These are phyloP conservation scores for Meghimatium bilineatum DNA, from an alignment of 2,888 invertebrate species.

Conservation along the genomic window DNA sequence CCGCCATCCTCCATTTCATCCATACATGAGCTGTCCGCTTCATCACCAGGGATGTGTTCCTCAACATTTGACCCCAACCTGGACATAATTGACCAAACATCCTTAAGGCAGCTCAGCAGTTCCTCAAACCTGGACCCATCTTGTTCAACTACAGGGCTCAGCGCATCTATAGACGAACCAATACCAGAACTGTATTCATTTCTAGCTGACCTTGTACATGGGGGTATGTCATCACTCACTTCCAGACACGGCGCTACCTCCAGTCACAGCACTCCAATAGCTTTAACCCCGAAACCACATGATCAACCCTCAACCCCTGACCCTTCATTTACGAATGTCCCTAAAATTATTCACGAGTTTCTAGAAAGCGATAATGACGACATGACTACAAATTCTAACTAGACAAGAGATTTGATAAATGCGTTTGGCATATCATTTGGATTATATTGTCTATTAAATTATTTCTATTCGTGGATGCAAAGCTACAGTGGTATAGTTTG, in stretches of 20 bases:
- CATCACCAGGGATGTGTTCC: conserved; percentile 8
- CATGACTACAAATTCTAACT: too few relatives aligned
- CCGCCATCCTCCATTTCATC: conserved; percentile 27
- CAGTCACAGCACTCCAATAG: conserved; percentile 27
- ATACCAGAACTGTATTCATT: conserved; percentile 51
- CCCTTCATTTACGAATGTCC: conserved; percentile 34
- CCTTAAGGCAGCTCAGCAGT: neutral
- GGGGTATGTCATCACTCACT: conserved; percentile 19
- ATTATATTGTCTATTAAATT: too few relatives aligned
- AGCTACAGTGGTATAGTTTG: too few relatives aligned
- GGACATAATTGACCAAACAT: neutral
- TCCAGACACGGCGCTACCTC: conserved; percentile 43
- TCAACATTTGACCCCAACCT: neutral
- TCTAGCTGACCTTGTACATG: conserved; percentile 49
- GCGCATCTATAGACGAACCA: conserved; percentile 50
- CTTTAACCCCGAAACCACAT: conserved; percentile 19
- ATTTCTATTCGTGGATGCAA: too few relatives aligned
- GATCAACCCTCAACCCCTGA: conserved; percentile 37
- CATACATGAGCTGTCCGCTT: conserved; percentile 1
- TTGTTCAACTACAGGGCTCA: conserved; percentile 40
- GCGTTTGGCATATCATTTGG: too few relatives aligned
- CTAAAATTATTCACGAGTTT: conserved; percentile 40
- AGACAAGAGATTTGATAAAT: too few relatives aligned
- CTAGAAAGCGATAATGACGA: neutral
- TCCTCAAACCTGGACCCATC: neutral